Conservation (phyloP, 2,113 vertebrate species). For the Ceyx melanurus region DNA sequence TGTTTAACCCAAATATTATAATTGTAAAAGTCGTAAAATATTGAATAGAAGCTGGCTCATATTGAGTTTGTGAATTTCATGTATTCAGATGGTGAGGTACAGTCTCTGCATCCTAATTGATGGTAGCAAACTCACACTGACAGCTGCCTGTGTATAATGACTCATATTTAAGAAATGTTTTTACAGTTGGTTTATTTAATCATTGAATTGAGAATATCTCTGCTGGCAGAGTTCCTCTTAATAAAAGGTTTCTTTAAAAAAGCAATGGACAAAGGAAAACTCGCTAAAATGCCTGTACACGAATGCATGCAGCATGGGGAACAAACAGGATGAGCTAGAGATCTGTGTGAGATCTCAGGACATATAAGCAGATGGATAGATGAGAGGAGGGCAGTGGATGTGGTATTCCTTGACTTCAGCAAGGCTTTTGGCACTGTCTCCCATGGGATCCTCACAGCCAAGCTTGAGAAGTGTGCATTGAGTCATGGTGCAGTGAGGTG, state of each 20-base stretch:
- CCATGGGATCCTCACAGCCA: too few species aligned
- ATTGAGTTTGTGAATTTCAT: not conserved
- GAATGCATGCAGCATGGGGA: too few species aligned
- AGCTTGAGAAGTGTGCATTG: too few species aligned
- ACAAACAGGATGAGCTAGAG: too few species aligned
- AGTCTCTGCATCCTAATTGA: slow-evolving; percentile 23
- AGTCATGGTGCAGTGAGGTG: too few species aligned
- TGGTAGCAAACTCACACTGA: not conserved
- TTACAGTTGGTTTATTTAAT: slow-evolving; percentile 41
- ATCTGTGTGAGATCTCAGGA: too few species aligned
- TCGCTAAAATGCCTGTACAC: too few species aligned
- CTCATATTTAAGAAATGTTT: slow-evolving; percentile 33
- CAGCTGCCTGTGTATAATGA: slow-evolving; percentile 42
- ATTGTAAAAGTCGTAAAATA: slow-evolving; percentile 15
- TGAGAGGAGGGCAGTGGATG: too few species aligned
- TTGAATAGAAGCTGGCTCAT: not conserved
- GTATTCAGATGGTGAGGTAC: slow-evolving; percentile 27
- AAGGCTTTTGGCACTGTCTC: too few species aligned
- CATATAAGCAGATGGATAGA: too few species aligned
- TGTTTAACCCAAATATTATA: not conserved
- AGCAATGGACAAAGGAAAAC: not conserved
- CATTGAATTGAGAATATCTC: not conserved
- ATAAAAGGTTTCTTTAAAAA: not conserved
- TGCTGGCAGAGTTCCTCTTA: not conserved
- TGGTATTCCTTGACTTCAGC: too few species aligned